Evolutionary conservation across 2,797 vertebrate species (phyloP).

Genomic region (Xerus rutilus): DNA sequence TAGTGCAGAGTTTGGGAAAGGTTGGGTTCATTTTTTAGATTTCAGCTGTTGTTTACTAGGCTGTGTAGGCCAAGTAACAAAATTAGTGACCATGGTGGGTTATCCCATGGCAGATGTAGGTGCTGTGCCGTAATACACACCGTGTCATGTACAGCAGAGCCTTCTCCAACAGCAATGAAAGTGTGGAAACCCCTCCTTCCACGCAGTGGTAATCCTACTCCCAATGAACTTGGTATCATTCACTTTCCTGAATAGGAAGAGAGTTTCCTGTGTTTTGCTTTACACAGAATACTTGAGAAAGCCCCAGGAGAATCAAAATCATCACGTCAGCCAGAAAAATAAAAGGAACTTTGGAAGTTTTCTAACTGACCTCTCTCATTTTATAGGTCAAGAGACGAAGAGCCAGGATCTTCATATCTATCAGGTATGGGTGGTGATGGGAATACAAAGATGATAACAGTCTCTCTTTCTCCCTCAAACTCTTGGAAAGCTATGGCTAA

Average conservation of each 20-base stretch:
- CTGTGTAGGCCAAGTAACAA: not conserved
- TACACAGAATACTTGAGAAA: not conserved
- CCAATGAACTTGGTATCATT: not conserved
- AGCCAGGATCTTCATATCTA: not conserved
- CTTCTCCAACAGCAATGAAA: not conserved
- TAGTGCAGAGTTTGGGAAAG: not conserved
- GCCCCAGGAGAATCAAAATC: not conserved
- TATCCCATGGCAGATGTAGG: fast-evolving
- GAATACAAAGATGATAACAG: not conserved
- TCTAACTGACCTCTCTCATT: not conserved
- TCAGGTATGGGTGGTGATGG: no score
- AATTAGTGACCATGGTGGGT: not conserved
- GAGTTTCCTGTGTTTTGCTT: not conserved
- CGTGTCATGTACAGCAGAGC: no score
- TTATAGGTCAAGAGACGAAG: constrained; percentile 12
- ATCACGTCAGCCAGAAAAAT: not conserved
- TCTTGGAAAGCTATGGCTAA: not conserved
- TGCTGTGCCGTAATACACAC: no score
- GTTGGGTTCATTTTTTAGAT: not conserved
- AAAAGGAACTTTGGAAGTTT: not conserved
- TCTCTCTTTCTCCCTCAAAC: not conserved
- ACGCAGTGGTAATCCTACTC: not conserved
- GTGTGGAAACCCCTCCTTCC: not conserved
- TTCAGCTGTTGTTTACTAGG: not conserved
- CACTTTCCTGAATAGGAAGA: not conserved